Evolutionary conservation across 2,797 vertebrate species (phyloP).

Genomic region (Perodicticus potto): DNA sequence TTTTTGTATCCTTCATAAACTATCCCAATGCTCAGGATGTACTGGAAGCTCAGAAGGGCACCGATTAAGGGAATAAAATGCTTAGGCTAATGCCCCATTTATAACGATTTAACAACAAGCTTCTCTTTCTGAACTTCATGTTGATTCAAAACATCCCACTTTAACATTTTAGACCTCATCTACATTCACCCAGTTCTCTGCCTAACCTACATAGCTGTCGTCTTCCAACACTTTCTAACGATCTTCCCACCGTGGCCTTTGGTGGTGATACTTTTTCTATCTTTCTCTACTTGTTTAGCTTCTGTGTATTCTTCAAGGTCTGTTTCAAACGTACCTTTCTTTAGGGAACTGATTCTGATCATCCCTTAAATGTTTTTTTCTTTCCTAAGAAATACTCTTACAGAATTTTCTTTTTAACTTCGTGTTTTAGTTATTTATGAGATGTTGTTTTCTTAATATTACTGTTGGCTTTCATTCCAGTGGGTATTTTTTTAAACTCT

Average conservation of each 20-base stretch:
- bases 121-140: neutral
- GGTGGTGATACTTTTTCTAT: neutral
- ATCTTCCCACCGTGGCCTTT: neutral
- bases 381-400: neutral
- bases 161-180: neutral
- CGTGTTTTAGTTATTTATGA: neutral
- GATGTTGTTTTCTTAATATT: neutral
- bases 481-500: neutral
- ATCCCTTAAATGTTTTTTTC: neutral
- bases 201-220: rapidly evolving
- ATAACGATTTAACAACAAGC: neutral
- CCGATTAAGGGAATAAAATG: neutral
- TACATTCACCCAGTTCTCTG: neutral
- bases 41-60: neutral
- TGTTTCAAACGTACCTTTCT: neutral
- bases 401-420: neutral
- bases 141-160: neutral
- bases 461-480: neutral
- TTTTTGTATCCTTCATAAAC: neutral
- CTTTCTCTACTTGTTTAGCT: neutral
- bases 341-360: neutral
- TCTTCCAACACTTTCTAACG: rapidly evolving
- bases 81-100: no score
- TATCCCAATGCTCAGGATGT: neutral
- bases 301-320: neutral